Evolutionary conservation across 2,888 invertebrate species (phyloP), one percentile per base, ranked within the genome.

Genomic region (Drosophila limbata): DNA sequence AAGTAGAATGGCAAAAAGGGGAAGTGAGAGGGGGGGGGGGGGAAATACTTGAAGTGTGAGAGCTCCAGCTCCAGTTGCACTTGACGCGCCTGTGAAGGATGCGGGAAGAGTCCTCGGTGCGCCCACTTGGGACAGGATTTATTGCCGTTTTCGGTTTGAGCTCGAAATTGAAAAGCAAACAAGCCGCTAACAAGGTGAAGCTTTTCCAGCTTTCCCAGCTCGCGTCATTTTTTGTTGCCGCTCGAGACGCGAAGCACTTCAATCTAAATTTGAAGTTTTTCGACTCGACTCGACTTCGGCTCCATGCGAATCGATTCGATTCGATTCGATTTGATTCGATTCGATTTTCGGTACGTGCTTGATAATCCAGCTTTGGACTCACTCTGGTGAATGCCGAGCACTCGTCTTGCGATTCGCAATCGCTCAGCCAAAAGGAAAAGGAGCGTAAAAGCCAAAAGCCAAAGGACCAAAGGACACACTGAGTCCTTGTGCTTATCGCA

Each of bases 141-240:
- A 84, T 88, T 88, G 88, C 84, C 84, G 77, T 84, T 84, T 88
- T 84, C 75, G 86, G 73, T 88, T 76, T 70, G 74, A 80, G 84
- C 72, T 64, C 64, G 80, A 84, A 84, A 84, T 84, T 84, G 84
- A 84, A 88, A 88, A 85, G 88, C 85, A 84, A 84, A 84, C 84
- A 84, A 83, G 85, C 83, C 83, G 88, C 84, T 88, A 84, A 84
- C 84, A 84, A 84, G 88, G 85, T 84, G 85, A 77, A 82, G 56
- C 57, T 71, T 57, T 63, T 63, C 55, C 77, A 59, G 57, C 69
- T 66, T 57, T 63, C 60, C 55, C 77, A 56, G 57, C 69, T 66
- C 66, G 79, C 82, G 68, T 66, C 86, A 80, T 53, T 53, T 61
- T 59, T 63, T 64, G 48, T 64, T 57, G 62, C 45, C 33, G 33